Evolutionary conservation across 2,888 invertebrate genomes (phyloP).

Genomic region (Nysson spinosus): DNA sequence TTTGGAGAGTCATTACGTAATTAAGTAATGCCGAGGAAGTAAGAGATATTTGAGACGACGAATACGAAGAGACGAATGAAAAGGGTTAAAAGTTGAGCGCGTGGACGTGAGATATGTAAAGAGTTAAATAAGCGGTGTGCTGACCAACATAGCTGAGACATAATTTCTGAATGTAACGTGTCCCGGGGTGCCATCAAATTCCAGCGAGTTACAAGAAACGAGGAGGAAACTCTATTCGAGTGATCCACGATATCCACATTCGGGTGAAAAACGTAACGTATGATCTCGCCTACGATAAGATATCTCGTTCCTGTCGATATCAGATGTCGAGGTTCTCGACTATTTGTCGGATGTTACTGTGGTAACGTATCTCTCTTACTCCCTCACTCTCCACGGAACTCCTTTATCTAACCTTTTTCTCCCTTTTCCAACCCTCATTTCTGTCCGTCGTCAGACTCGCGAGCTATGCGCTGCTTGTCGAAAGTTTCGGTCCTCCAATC

Average conservation of each 20-base stretch:
- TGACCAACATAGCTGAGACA: neutral
- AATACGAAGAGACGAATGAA: neutral
- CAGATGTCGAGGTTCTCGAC: conserved; percentile 49
- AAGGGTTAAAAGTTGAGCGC: conserved; percentile 14
- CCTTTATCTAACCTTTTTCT: neutral
- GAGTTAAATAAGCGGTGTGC: conserved; percentile 11
- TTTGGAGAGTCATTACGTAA: neutral
- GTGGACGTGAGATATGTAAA: neutral
- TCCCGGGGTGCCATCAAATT: neutral
- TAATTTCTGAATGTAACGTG: conserved; percentile 19
- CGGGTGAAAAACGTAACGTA: conserved; percentile 39
- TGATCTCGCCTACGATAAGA: conserved; percentile 47
- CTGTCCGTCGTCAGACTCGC: neutral
- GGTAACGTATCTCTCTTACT: conserved; percentile 25
- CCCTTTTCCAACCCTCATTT: neutral
- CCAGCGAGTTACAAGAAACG: conserved; percentile 9
- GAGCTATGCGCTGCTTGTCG: conserved; percentile 26
- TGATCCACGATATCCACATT: conserved; percentile 36
- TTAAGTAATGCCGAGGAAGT: no score
- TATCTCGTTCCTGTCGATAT: conserved; percentile 54
- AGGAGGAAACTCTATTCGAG: conserved; percentile 35
- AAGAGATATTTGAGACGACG: neutral
- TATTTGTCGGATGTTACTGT: conserved; percentile 36
- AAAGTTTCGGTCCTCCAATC: conserved; percentile 36
- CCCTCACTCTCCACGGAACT: conserved; percentile 2